Base-by-base conservation (phyloP, 2,888 invertebrate genomes). In the Sycophila texana region DNA sequence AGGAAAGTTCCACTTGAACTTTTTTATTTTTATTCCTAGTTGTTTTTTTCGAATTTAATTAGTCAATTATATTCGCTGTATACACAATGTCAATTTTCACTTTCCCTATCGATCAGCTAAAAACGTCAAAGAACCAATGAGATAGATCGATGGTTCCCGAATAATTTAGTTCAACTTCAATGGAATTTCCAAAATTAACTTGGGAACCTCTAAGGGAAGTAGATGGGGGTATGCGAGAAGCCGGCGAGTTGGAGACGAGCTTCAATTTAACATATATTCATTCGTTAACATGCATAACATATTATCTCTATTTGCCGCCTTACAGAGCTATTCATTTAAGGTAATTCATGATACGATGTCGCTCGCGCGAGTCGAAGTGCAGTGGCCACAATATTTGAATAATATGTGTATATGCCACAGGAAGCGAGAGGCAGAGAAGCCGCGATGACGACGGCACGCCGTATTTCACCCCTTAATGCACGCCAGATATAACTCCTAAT, bases 311-410 rank as follows among this genome's bases (percentile, higher is more conserved):
- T 74, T 81, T 77, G 67, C 51, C 78, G 30, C 53, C 68, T 73
- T 73, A 68, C 75, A 75, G 73, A 73, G 71, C 81, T 73, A 78
- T 78, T 81, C 51, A 73, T 75, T 81, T 73, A 68, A 58, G 66
- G 26, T 75, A 63, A 75, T 75, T 81, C 76, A 73, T 58, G 74
- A 68, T 63, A 73, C 66, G 49, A 53, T 10, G 26, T 39, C 39
- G 30, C 13, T 18, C 30, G 60, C 58, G n/a, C 60, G 39, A 58
- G 22, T 68, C 67, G 55, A 77, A 68, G 78, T 73, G 72, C 68
- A 68, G 58, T 75, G 57, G 65, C 75, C 78, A 61, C 76, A 63
- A 73, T 58, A 75, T 81, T 78, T 76, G 75, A 81, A 81, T 81
- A 81, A 78, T 81, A 81, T 68, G 75, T 72, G 51, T 76, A 72